These are phyloP conservation scores for Sebastes ruberrimus DNA, from an alignment of 2,797 vertebrate species.

Conservation along the genomic window DNA sequence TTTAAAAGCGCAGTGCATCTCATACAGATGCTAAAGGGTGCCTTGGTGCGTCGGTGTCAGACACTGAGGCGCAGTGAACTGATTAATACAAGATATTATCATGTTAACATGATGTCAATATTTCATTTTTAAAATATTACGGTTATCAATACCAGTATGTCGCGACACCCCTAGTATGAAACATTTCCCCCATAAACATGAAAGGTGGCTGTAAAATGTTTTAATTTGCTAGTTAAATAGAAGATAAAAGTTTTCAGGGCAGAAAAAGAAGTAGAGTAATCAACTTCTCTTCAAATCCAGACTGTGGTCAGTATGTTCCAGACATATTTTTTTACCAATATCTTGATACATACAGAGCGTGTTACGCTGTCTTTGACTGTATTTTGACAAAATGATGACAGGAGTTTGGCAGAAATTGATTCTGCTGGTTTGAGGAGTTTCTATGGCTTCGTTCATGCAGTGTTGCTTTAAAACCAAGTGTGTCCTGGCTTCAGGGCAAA, in stretches of 20 bases:
- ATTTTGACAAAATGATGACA: background rate
- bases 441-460: background rate
- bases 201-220: too few species aligned
- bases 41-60: too few species aligned
- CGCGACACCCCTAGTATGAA: background rate
- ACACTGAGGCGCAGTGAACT: too few species aligned
- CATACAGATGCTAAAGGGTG: too few species aligned
- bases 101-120: too few species aligned
- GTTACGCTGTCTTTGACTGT: background rate
- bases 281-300: background rate
- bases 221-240: background rate
- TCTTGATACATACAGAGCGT: background rate
- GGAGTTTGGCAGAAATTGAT: background rate
- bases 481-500: background rate
- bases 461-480: background rate
- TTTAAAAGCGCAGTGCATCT: too few species aligned
- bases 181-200: background rate
- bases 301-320: background rate
- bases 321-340: background rate
- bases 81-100: too few species aligned
- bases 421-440: background rate
- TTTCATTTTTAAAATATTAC: too few species aligned
- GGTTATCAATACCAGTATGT: too few species aligned
- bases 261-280: background rate
- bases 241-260: background rate